Percentiles rank a stretch among this genome's conserved stretches.
Evolutionary conservation across 2,888 invertebrate genomes (phyloP).

Genomic region (Diadromus collaris): DNA sequence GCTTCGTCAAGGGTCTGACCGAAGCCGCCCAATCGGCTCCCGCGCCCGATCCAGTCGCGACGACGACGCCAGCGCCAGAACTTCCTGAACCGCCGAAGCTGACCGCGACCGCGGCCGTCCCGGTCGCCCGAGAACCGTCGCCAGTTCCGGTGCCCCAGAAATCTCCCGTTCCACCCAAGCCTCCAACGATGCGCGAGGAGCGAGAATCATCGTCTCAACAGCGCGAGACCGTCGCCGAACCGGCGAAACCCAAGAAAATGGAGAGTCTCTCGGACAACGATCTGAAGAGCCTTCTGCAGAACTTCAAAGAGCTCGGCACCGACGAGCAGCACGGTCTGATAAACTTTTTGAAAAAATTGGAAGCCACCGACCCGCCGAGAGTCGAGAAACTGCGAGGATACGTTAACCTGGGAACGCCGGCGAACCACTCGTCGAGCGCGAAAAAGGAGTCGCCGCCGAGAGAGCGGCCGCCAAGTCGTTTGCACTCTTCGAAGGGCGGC

Average conservation of each 20-base stretch:
- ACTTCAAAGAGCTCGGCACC: slow-evolving; percentile 89
- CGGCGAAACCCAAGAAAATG: slow-evolving; percentile 80
- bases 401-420: slow-evolving; percentile 82
- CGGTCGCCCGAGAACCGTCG: slow-evolving; percentile 26
- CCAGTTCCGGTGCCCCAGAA: slow-evolving; percentile 11
- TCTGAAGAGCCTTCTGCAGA: slow-evolving; percentile 89
- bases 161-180: neutral
- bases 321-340: slow-evolving; percentile 93
- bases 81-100: slow-evolving; percentile 35
- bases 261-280: slow-evolving; percentile 91
- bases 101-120: slow-evolving; percentile 49
- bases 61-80: slow-evolving; percentile 52
- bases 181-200: slow-evolving; percentile 35
- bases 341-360: slow-evolving; percentile 90
- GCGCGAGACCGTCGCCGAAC: slow-evolving; percentile 64
- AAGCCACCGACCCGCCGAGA: slow-evolving; percentile 88
- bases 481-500: slow-evolving; percentile 54
- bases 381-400: slow-evolving; percentile 89
- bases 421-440: slow-evolving; percentile 46
- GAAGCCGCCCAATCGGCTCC: slow-evolving; percentile 43
- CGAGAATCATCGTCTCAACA: slow-evolving; percentile 18
- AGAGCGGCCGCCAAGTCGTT: slow-evolving; percentile 61
- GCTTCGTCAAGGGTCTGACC: slow-evolving; percentile 79
- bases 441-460: slow-evolving; percentile 45
- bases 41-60: slow-evolving; percentile 58